Evolutionary conservation across 2,113 vertebrate genomes (phyloP), one percentile per base, ranked within the genome.

Genomic region (Actenoides hombroni): DNA sequence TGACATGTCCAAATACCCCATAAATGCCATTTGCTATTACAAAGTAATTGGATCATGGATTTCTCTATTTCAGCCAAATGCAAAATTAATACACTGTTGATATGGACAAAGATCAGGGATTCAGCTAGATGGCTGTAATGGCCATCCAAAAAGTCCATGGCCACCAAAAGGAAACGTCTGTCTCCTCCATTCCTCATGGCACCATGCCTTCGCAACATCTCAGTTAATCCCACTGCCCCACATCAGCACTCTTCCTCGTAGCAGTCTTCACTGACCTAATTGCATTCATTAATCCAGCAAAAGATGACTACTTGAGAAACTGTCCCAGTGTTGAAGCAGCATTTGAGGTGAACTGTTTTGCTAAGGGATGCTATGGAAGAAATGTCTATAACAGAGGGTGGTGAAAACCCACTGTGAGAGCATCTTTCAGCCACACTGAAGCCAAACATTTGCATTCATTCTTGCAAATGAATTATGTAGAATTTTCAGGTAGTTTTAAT

Each of bases 381-480:
- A 61, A 23, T 2, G 5, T 16, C 69, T 42, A 2, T 5, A 37
- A 31, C 59, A 48, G 8, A 84, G 23, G 11, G 2, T 28, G 29
- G 57, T 64, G 11, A 24, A 78, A 57, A 53, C 2, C 0, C 37
- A 28, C 26, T 33, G 14, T 42, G 9, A 24, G 54, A 39, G 25
- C 37, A 64, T 20, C 20, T 16, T 40, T 61, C 2, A 1, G 44
- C 35, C 49, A 70, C 13, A 3, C 17, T 53, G 64, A 74, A 3
- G 26, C 33, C 42, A 35, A 13, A 14, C 20, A 16, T 26, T 2
- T 0, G 4, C 5, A 16, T 5, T 54, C 2, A 0, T 77, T 60
- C 54, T 39, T 33, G 24, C 6, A 24, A 35, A 53, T 29, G 3
- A 81, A 18, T 48, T 24, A 40, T 11, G 35, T 13, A 19, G 6